These are phyloP conservation scores for Trichomalopsis sarcophagae DNA, from an alignment of 1,140 invertebrate genomes.

Conservation along the genomic window DNA sequence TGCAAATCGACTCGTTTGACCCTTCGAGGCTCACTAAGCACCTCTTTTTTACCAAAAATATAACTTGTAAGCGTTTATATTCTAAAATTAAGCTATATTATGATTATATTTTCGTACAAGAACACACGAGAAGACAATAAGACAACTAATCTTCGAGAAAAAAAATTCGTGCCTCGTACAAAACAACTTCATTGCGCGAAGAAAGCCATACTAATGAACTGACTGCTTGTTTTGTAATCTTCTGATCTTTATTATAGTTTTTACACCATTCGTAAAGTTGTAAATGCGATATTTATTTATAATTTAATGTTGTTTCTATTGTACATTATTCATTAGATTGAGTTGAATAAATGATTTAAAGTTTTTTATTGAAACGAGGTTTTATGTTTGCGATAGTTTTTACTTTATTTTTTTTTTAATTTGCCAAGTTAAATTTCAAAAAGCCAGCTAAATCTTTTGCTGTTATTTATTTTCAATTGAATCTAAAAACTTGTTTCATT, in stretches of 20 bases:
- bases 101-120: conserved; percentile 22
- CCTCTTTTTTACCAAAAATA: conserved; percentile 32
- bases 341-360: conserved; percentile 51
- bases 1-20: background rate
- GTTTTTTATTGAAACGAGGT: conserved; percentile 41
- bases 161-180: conserved; percentile 15
- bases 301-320: conserved; percentile 49
- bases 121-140: conserved; percentile 45
- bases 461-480: background rate
- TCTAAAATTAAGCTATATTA: conserved; percentile 23
- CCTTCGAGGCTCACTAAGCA: background rate
- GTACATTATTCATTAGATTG: conserved; percentile 51
- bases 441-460: background rate
- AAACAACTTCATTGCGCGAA: background rate
- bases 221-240: conserved; percentile 43
- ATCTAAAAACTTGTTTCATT: background rate
- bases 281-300: conserved; percentile 48
- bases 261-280: conserved; percentile 38
- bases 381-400: conserved; percentile 8
- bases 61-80: conserved; percentile 42
- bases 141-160: conserved; percentile 20
- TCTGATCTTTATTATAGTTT: conserved; percentile 39
- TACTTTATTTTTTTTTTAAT: background rate
- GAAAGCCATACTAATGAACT: conserved; percentile 40
- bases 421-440: background rate